Evolutionary conservation across 2,888 invertebrate species (phyloP).

Genomic region (Bedellia somnulentella): DNA sequence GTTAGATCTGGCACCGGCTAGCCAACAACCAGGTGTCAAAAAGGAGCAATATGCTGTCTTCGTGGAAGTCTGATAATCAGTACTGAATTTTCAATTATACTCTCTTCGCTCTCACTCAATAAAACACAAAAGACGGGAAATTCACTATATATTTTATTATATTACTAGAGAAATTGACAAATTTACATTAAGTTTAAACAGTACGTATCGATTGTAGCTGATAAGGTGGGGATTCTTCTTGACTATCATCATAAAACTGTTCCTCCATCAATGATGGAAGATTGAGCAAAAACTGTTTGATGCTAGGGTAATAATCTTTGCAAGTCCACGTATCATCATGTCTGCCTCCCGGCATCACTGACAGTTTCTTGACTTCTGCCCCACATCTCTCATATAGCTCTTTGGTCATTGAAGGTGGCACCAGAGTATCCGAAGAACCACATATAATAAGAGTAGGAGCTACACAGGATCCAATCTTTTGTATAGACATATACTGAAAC

Average conservation of each 20-base stretch:
- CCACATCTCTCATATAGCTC: constrained; percentile 75
- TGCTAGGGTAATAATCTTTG: constrained; percentile 71
- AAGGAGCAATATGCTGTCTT: no score
- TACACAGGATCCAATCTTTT: constrained; percentile 72
- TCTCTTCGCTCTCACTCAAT: no score
- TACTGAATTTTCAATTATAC: no score
- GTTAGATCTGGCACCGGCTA: no score
- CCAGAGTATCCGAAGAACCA: constrained; percentile 82
- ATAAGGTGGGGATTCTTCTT: background rate
- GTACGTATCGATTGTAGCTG: no score
- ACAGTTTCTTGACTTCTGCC: constrained; percentile 74
- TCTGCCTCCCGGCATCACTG: constrained; percentile 79
- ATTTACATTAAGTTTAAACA: no score
- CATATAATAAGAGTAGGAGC: constrained; percentile 86
- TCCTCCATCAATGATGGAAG: no score
- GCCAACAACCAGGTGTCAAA: no score
- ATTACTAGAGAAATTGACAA: no score
- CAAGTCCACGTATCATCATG: constrained; percentile 96
- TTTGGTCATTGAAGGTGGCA: constrained; percentile 90
- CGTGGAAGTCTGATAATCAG: no score
- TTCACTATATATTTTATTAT: no score
- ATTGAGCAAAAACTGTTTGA: constrained; percentile 52
- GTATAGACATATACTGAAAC: constrained; percentile 74
- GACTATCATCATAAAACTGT: background rate
- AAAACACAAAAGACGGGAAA: no score